Conservation (phyloP, 1,140 invertebrate genomes). For the Neoseiulus cucumeris region DNA sequence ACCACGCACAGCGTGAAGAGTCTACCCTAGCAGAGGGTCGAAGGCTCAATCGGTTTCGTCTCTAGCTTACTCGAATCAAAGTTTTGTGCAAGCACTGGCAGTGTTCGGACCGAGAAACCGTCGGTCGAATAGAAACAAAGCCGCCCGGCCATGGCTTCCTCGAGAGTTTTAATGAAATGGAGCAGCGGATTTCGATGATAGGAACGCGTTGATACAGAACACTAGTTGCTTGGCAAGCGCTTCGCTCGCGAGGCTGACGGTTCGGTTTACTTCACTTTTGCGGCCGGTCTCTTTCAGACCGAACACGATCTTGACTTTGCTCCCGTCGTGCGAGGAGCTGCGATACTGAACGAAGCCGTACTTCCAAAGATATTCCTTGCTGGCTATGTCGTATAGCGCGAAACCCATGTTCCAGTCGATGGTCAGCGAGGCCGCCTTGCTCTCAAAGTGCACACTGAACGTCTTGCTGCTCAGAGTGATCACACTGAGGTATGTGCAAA, state of each 20-base stretch:
- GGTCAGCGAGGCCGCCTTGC: background rate
- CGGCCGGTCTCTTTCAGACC: background rate
- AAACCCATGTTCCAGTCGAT: slow-evolving; percentile 10
- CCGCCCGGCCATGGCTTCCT: too few species aligned
- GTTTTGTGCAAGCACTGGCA: too few species aligned
- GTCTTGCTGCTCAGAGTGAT: slow-evolving; percentile 4
- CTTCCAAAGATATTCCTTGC: slow-evolving; percentile 7
- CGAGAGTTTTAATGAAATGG: background rate
- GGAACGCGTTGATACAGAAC: slow-evolving; percentile 7
- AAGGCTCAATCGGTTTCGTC: too few species aligned
- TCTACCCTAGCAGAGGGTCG: too few species aligned
- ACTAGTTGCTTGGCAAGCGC: background rate
- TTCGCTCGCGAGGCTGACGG: background rate
- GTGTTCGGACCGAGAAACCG: too few species aligned
- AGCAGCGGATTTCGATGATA: background rate
- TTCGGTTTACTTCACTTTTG: background rate
- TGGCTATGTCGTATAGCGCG: slow-evolving; percentile 4
- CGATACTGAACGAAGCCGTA: slow-evolving; percentile 6
- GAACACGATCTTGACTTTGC: background rate
- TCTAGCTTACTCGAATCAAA: too few species aligned
- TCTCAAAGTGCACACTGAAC: slow-evolving; percentile 6
- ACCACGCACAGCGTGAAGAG: too few species aligned
- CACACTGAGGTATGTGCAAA: background rate
- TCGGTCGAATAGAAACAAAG: too few species aligned
- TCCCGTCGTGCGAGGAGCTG: background rate